Base-by-base conservation (phyloP, 2,888 invertebrate genomes). In the Tiliacea aurago region DNA sequence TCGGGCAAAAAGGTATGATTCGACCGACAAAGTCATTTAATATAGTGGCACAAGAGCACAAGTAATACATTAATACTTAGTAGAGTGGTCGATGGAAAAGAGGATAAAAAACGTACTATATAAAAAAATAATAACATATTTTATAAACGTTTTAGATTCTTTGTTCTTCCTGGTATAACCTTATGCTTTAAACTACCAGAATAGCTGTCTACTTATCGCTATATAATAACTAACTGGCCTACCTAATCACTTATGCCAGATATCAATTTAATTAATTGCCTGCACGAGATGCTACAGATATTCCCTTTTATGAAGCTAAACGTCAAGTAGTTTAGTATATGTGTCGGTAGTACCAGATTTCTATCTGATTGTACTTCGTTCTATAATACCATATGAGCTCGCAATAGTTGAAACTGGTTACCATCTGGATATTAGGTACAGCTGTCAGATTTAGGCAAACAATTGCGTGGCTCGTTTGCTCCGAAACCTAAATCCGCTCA, bases 391-490 rank as follows among this genome's bases (percentile, higher is more conserved):
- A 49, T 62, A 28, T 62, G 18, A 74, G 68, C 58, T 70, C 59
- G 4, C 62, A 77, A 77, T 69, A 85, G 49, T 77, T 64, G 56
- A 78, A 87, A 85, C 83, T 87, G 86, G 84, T 88, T 82, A 83
- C 78, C 67, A 88, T 85, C 88, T 91, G 82, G 79, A 91, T 90
- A 93, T 93, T 93, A 92, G 87, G 88, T 89, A 88, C 92, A 94
- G 92, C 93, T 93, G 93, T 93, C 93, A 93, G 93, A 93, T 93
- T 93, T 92, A 90, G 90, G 92, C 92, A 92, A 94, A 93, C 92
- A 91, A 90, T 92, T 87, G 90, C 90, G 88, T 86, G 89, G 87
- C 90, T 90, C 90, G 92, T 91, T 93, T 91, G 88, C 76, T 85
- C 81, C 85, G 86, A 83, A 89, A 88, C 87, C 89, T 76, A 87